phyloP scores from a whole-genome alignment of 2,113 vertebrate genomes.

The Perca fluviatilis region DNA sequence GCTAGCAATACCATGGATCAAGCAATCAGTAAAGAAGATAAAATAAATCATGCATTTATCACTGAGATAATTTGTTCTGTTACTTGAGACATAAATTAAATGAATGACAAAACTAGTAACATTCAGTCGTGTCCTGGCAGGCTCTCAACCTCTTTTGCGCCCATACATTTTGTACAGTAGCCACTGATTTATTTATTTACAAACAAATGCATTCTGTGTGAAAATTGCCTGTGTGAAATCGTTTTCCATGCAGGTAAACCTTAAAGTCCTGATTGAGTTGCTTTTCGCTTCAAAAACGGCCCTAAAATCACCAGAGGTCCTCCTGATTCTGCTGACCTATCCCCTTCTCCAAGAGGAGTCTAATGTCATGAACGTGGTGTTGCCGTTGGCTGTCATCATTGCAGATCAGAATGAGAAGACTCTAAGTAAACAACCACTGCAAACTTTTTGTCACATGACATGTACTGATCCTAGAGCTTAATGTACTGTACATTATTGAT shows the following conservation, averaged over 20 bases:
- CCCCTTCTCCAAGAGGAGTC: slow-evolving; percentile 70
- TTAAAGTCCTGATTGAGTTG: neutral
- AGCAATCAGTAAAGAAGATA: slow-evolving; percentile 63
- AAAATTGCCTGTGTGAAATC: neutral
- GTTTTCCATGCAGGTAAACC: slow-evolving; percentile 47
- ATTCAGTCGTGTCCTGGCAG: neutral
- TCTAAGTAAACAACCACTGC: slow-evolving; percentile 67
- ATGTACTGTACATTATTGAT: neutral
- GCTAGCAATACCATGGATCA: slow-evolving; percentile 73
- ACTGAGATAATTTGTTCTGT: neutral
- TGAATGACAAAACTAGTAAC: neutral
- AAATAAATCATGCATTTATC: neutral
- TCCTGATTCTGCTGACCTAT: slow-evolving; percentile 71
- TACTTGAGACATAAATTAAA: neutral
- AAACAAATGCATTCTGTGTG: neutral
- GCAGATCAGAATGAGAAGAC: slow-evolving; percentile 35
- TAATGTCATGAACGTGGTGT: slow-evolving; percentile 15
- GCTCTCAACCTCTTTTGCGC: neutral
- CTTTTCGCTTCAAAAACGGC: neutral
- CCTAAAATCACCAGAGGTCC: slow-evolving; percentile 76
- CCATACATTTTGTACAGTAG: neutral
- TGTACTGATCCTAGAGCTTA: neutral
- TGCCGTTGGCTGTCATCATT: slow-evolving; percentile 62
- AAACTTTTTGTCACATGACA: neutral
- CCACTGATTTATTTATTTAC: neutral